A percentile compares a stretch with the other conserved stretches of the same genome.
Conservation (phyloP, 2,113 vertebrate species). For the Panthera tigris region DNA sequence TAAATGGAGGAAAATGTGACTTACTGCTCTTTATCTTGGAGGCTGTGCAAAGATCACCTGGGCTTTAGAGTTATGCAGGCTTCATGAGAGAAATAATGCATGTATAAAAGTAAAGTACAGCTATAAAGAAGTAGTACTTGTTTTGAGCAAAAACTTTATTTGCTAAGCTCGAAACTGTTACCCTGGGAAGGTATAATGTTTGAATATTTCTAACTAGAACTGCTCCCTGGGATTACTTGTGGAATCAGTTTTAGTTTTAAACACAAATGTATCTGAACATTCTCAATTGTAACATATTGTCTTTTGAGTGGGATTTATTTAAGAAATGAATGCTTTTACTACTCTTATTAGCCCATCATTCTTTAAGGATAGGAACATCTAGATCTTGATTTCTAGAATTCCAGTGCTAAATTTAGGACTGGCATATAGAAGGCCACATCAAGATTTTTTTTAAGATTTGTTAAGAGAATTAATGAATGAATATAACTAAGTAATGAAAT, state of each 20-base stretch:
- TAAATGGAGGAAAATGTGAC: neutral
- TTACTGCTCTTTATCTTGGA: neutral
- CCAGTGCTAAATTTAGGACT: neutral
- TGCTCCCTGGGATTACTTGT: neutral
- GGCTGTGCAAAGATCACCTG: neutral
- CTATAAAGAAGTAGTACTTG: neutral
- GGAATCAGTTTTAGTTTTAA: neutral
- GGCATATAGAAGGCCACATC: neutral
- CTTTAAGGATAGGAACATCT: neutral
- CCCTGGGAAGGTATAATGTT: neutral
- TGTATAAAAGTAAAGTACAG: neutral
- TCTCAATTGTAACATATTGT: neutral
- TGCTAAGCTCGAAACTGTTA: neutral
- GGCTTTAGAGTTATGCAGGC: neutral
- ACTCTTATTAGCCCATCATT: neutral
- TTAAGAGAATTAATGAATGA: neutral
- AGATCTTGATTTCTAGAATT: neutral
- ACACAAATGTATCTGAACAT: neutral
- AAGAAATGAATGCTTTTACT: neutral
- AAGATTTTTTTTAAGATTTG: neutral
- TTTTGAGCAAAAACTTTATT: neutral
- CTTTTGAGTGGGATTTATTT: neutral
- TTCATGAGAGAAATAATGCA: neutral
- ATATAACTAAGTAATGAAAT: neutral
- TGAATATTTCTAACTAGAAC: neutral